Percentiles rank a stretch among this genome's conserved stretches.
These are phyloP conservation scores for Pseudorhiza aurosa DNA, from an alignment of 30 jellyfish, hydroid and myxozoan species.

Conservation along the genomic window DNA sequence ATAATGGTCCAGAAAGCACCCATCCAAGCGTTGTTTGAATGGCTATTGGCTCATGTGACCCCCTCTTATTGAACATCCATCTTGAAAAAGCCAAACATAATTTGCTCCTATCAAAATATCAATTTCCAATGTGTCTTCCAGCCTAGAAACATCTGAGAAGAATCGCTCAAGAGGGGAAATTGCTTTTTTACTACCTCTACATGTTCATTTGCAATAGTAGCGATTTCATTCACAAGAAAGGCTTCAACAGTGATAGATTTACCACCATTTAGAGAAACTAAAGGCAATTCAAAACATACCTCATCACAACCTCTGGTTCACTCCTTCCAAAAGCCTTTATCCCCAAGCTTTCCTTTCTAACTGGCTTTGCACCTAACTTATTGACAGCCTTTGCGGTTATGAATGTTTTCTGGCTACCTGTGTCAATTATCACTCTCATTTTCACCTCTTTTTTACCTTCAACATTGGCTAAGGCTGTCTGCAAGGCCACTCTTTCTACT, in stretches of 20 bases:
- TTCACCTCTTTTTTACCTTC: constrained; percentile 5
- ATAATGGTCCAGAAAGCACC: neutral
- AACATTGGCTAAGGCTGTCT: constrained; percentile 41
- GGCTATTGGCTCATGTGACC: constrained; percentile 1
- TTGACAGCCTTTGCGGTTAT: constrained; percentile 37
- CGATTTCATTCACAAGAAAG: constrained; percentile 39
- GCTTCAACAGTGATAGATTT: constrained; percentile 26
- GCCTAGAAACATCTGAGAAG: too few species aligned
- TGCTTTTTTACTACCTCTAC: constrained; percentile 19
- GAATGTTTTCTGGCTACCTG: constrained; percentile 74
- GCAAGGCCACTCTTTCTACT: constrained; percentile 33
- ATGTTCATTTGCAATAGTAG: constrained; percentile 47
- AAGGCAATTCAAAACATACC: constrained; percentile 37
- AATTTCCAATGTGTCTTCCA: too few species aligned
- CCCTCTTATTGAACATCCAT: constrained; percentile 10
- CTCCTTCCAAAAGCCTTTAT: constrained; percentile 58
- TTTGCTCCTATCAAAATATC: constrained; percentile 27
- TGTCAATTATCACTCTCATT: constrained; percentile 12
- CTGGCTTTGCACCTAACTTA: constrained; percentile 47
- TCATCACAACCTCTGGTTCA: constrained; percentile 53
- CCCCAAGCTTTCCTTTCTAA: constrained; percentile 55
- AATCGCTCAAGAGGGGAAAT: neutral
- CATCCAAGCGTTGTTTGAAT: neutral
- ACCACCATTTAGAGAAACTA: constrained; percentile 22
- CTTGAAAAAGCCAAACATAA: constrained; percentile 36